phyloP scores from a whole-genome alignment of 2,113 vertebrate species.

The Limanda limanda region DNA sequence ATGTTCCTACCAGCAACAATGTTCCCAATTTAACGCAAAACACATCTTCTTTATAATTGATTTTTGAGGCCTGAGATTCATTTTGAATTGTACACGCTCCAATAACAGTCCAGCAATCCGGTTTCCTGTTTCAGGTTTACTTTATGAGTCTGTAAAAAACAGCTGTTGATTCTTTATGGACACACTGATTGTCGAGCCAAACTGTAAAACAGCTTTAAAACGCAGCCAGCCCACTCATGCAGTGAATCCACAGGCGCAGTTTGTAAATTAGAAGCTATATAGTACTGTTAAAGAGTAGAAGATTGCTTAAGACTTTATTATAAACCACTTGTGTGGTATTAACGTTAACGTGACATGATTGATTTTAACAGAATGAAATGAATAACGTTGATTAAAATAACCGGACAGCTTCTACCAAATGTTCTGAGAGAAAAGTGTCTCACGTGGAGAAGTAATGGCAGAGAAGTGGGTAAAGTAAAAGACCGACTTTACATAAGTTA shows the following conservation, averaged over 20 bases:
- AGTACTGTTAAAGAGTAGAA: slow-evolving; percentile 36
- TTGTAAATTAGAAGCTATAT: slow-evolving; percentile 39
- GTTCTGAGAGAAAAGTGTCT: neutral
- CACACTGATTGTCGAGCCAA: slow-evolving; percentile 49
- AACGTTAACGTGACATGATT: neutral
- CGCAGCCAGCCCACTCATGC: slow-evolving; percentile 1
- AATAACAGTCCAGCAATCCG: neutral
- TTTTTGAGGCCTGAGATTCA: neutral
- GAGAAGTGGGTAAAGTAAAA: slow-evolving; percentile 15
- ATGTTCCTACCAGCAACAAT: neutral
- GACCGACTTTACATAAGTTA: neutral
- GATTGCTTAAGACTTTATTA: slow-evolving; percentile 27
- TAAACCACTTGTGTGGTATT: slow-evolving; percentile 25
- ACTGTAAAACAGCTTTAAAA: slow-evolving; percentile 43
- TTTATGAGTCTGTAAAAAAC: slow-evolving; percentile 53
- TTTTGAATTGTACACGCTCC: slow-evolving; percentile 10
- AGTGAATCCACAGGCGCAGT: slow-evolving; percentile 30
- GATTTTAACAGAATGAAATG: slow-evolving; percentile 3
- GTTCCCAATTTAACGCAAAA: neutral
- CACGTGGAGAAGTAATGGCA: neutral
- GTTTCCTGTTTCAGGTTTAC: slow-evolving; percentile 29
- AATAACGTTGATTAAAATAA: slow-evolving; percentile 18
- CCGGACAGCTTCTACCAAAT: neutral
- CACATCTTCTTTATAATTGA: neutral
- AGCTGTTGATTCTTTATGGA: slow-evolving; percentile 62